Base-by-base conservation (phyloP, 2,113 vertebrate species). In the Trochalopteron elliotii region DNA sequence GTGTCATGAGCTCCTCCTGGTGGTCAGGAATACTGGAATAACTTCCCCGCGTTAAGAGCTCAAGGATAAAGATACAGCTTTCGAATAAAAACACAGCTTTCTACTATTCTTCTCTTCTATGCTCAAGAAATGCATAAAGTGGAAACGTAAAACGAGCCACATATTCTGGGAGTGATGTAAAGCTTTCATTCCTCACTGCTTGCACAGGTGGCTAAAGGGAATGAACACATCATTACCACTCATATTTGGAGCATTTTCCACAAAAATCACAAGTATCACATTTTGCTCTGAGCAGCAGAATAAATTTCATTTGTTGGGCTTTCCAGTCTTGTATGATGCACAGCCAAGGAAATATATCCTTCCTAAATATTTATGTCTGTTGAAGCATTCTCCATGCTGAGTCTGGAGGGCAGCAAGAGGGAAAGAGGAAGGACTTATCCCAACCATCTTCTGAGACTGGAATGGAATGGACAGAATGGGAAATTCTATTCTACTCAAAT, bases 1-100 rank as follows among this genome's bases (percentile, higher is more conserved):
- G 92, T 52, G 17, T 7, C 82, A 37, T 53, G 94, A 92, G 96
- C 96, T 94, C 96, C 96, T 89, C 94, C 96, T 93, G 60, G 60
- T 50, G 96, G 96, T 7, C 68, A 30, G 6, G 4, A 44, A 14
- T 0, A 3, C 4, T 5, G 13, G 1, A 44, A 12, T 20, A 15
- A 63, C 19, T 5, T 44, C 20, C 42, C 61, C 1, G 12, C 0
- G 37, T 5, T 20, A 1, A 12, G 6, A n/a, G 53, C 33, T 59
- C 50, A 30, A 31, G 45, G 56, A 11, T 3, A 56, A 65, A 70
- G 64, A 6, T 0, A 10, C 25, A 52, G 37, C 13, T 50, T 50
- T 42, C 10, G 9, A 72, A 63, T 18, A 33, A 45, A 72, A 53
- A 2, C 10, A 9, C 50, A 44, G 39, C 25, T 67, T 64, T 1